Conservation (phyloP, 2,888 invertebrate species). For the Drosophila demipolita region DNA sequence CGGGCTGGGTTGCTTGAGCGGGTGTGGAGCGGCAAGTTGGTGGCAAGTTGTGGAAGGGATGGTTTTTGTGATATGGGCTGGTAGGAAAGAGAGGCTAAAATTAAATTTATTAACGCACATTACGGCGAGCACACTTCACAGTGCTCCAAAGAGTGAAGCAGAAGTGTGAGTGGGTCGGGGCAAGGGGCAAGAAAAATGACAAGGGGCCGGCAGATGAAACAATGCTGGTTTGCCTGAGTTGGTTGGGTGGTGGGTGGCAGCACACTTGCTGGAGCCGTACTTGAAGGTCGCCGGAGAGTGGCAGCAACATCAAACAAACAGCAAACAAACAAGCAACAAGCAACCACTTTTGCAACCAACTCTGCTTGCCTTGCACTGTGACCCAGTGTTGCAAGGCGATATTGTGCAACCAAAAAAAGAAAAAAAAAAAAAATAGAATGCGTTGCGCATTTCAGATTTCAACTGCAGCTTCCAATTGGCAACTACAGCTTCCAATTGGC, state of each 20-base stretch:
- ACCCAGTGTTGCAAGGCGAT: slow-evolving; percentile 13
- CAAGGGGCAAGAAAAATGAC: too few species aligned
- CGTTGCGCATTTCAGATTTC: background rate
- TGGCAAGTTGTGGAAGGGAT: background rate
- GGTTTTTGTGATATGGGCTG: background rate
- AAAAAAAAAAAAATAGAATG: background rate
- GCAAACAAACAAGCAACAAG: background rate
- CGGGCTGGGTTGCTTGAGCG: background rate
- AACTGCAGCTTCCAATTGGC: background rate
- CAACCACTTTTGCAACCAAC: slow-evolving; percentile 6
- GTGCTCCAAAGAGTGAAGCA: slow-evolving; percentile 45
- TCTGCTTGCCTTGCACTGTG: background rate
- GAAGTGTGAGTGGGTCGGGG: background rate
- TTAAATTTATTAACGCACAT: slow-evolving; percentile 80
- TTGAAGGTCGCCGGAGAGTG: slow-evolving; percentile 40
- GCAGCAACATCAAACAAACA: background rate
- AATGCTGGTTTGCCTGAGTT: slow-evolving; percentile 2
- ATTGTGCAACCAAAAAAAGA: background rate
- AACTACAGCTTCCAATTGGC: background rate
- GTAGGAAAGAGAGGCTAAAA: slow-evolving; percentile 58
- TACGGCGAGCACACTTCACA: slow-evolving; percentile 68
- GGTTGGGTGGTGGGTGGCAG: slow-evolving; percentile 12
- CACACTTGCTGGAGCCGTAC: slow-evolving; percentile 31
- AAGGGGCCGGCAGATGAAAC: background rate
- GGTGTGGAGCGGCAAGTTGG: background rate